Base-by-base conservation (phyloP, 1,140 invertebrate species). In the Paramacrobiotus metropolitanus region DNA sequence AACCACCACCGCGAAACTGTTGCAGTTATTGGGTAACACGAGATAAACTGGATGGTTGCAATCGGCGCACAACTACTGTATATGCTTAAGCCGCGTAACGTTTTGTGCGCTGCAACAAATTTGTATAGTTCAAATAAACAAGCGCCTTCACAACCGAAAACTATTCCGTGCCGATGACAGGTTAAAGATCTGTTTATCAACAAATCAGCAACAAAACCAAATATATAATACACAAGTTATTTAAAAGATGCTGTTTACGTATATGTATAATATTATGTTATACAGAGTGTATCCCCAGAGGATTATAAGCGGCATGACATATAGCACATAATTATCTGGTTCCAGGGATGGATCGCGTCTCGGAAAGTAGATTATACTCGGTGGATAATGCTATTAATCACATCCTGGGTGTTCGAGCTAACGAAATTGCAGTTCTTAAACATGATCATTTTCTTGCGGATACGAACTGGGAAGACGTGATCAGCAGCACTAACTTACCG, bases 1-100 rank as follows among this genome's bases (percentile, higher is more conserved):
- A 3, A 71, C 73, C 3, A 75, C 75, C 3, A 71, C 70, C 4
- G 67, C 66, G 31, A 61, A 62, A 15, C 64, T 75, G 0, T 67
- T 76, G 2, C 65, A 69, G 31, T 34, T 71, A 20, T 63, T 76
- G 28, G 72, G 73, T 73, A 66, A 66, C 67, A 60, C 1, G n/a
- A n/a, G n/a, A n/a, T n/a, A n/a, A n/a, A n/a, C n/a, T n/a, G n/a
- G n/a, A n/a, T n/a, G n/a, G n/a, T n/a, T n/a, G n/a, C n/a, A n/a
- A n/a, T n/a, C n/a, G n/a, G n/a, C n/a, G n/a, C n/a, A n/a, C n/a
- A n/a, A n/a, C n/a, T n/a, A n/a, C n/a, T n/a, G n/a, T n/a, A n/a
- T n/a, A n/a, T n/a, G n/a, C n/a, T n/a, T n/a, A n/a, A n/a, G n/a
- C n/a, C n/a, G n/a, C n/a, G n/a, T n/a, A n/a, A n/a, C n/a, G n/a